Evolutionary conservation across 1,140 invertebrate species (phyloP).

Genomic region (Protaetia brevitarsis): DNA sequence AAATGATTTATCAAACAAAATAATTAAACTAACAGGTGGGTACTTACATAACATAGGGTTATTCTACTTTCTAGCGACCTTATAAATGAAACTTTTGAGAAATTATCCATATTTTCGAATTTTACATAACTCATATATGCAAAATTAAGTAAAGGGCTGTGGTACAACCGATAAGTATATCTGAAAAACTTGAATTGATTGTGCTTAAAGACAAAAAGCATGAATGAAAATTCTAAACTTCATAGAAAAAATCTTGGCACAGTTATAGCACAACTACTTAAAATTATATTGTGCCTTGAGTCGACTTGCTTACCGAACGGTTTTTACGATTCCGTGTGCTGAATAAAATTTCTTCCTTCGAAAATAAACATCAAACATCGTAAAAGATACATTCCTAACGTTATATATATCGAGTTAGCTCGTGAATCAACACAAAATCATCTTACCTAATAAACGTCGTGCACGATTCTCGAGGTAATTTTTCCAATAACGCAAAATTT

Average conservation of each 20-base stretch:
- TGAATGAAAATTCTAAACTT: constrained; percentile 7
- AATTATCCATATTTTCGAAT: too few relatives aligned
- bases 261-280: constrained; percentile 3
- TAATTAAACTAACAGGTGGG: too few relatives aligned
- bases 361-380: constrained; percentile 14
- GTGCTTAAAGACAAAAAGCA: neutral
- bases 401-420: neutral
- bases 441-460: neutral
- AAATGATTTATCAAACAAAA: too few relatives aligned
- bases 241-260: neutral
- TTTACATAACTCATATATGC: too few relatives aligned
- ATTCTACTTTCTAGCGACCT: too few relatives aligned
- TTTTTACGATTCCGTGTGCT: constrained; percentile 9
- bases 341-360: neutral
- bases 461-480: neutral
- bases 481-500: neutral
- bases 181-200: too few relatives aligned
- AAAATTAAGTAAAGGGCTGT: too few relatives aligned
- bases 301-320: neutral
- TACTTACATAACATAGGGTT: too few relatives aligned
- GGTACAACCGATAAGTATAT: too few relatives aligned
- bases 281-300: neutral
- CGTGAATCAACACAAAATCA: constrained; percentile 4
- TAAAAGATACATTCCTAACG: neutral
- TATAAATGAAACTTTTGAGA: too few relatives aligned